Base-by-base conservation (phyloP, 1,140 invertebrate genomes). In the Ceratina australensis region DNA sequence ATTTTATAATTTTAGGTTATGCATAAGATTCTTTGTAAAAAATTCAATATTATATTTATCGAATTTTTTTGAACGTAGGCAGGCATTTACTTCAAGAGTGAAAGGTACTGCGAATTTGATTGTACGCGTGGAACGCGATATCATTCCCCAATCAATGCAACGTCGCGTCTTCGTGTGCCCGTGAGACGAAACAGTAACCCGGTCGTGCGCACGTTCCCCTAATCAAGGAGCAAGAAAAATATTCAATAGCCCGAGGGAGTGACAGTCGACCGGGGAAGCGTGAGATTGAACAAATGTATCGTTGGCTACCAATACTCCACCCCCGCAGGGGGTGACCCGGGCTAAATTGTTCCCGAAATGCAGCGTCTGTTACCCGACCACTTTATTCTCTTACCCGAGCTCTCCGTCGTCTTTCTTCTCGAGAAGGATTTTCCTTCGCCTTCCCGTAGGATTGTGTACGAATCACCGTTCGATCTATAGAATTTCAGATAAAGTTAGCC, bases 271-370 rank as follows among this genome's bases (percentile, higher is more conserved):
- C 33, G 20, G 15, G 15, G 26, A 50, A 49, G 42, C 42, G 59
- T 42, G 57, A 59, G 52, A 84, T 83, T 77, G 76, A 84, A 84
- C 78, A 80, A 80, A 74, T 52, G 73, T 80, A 83, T 84, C 78
- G 68, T 57, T 64, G 20, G 52, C 66, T 80, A 84, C 57, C 47
- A 28, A 74, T 54, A 66, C 52, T 42, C 33, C n/a, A 24, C 42
- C 42, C 42, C 42, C n/a, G 42, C 42, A 26, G 63, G 52, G 47
- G n/a, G 24, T 18, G 18, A 66, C 8, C 24, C 28, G 0, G 20
- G 33, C 56, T 84, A 84, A 84, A 84, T 84, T 84, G 82, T 84
- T 81, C 75, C 73, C 82, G 73, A 84, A 81, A 84, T 78, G 78
- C 77, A 65, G 47, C 69, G 60, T 84, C 82, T 68, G 73, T 83